Base-by-base conservation (phyloP, 2,797 vertebrate genomes). In the Uromys caudimaculatus region DNA sequence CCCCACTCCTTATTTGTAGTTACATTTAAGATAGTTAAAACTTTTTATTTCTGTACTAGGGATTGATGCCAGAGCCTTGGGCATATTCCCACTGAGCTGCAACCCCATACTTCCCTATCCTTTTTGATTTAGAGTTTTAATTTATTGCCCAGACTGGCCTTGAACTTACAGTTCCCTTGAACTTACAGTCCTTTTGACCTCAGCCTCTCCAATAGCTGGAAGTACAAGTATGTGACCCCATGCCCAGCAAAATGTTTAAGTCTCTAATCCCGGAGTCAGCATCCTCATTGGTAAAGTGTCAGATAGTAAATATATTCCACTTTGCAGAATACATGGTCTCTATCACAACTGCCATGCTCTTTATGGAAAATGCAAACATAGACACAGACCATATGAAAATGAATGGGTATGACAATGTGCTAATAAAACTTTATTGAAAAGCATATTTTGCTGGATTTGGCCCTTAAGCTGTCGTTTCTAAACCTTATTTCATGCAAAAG, bases 371-470 rank as follows among this genome's bases (percentile, higher is more conserved):
- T 64, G 12, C 60, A 35, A 73, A 92, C 27, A 9, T 21, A 64
- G 44, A 56, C 32, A 69, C 35, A 79, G 62, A 75, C 32, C 3
- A 32, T 35, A 76, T 50, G 38, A 54, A 91, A 62, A 93, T 58
- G 69, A 87, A 90, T 56, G 83, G 58, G 54, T 0, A 2, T 89
- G 82, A 75, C 92, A 50, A 47, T 47, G 75, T 91, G 71, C 73
- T 89, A 92, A 71, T 95, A 94, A 97, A 95, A 93, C 93, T 97
- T 94, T 93, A 96, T 96, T 92, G 81, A 93, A 47, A 88, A 78
- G 47, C 85, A 29, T 29, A 71, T n/a, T 69, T 89, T 94, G 93
- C 83, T 77, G 81, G 67, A 78, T 88, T 88, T 84, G 82, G 41
- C 58, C 56, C 60, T 81, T 41, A 24, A 41, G 67, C 75, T 35